Percentiles rank a stretch among this genome's conserved stretches.
Evolutionary conservation across 1,140 invertebrate genomes (phyloP).

Genomic region (Scaptodrosophila lebanonensis): DNA sequence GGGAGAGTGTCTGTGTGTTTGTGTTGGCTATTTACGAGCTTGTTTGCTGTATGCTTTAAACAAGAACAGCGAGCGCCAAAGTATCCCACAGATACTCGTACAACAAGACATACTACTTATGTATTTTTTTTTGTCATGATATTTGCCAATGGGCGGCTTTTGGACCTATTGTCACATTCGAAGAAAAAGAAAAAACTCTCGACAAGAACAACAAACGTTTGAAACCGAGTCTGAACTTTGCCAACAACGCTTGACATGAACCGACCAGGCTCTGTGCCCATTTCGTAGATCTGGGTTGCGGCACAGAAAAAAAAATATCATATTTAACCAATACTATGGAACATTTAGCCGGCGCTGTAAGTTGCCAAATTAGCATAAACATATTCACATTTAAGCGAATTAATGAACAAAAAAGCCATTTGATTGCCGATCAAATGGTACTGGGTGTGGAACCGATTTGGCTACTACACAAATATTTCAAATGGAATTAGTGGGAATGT

Average conservation of each 20-base stretch:
- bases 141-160: conserved; percentile 29
- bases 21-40: conserved; percentile 57
- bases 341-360: conserved; percentile 22
- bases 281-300: too few relatives aligned
- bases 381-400: conserved; percentile 35
- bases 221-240: too few relatives aligned
- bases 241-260: too few relatives aligned
- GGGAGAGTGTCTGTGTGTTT: conserved; percentile 11
- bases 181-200: conserved; percentile 11
- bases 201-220: too few relatives aligned
- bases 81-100: too few relatives aligned
- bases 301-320: conserved; percentile 37
- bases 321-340: not conserved
- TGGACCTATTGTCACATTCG: conserved; percentile 29
- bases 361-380: conserved; percentile 48
- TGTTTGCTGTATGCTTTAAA: conserved; percentile 66
- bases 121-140: conserved; percentile 33
- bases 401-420: conserved; percentile 40
- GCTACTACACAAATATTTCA: conserved; percentile 32
- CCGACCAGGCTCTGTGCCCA: too few relatives aligned
- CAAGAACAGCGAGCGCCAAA: conserved; percentile 46
- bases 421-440: conserved; percentile 36
- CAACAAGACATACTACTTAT: conserved; percentile 44
- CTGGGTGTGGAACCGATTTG: conserved; percentile 37
- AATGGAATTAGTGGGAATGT: conserved; percentile 6